Base-by-base conservation (phyloP, 2,888 invertebrate species). In the Petrolisthes cinctipes region DNA sequence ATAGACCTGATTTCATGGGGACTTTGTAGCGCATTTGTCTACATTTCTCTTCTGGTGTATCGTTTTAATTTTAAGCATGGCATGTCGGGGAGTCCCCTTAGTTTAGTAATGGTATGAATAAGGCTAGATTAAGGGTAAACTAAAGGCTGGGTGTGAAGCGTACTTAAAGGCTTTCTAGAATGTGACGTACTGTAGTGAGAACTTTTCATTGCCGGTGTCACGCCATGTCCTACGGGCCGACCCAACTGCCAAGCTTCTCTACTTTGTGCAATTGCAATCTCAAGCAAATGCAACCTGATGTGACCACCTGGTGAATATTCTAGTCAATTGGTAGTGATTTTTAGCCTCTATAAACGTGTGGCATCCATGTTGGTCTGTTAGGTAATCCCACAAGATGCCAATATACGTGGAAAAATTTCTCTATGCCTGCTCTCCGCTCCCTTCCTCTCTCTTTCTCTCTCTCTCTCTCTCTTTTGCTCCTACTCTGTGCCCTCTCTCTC, bases 161-260 rank as follows among this genome's bases (percentile, higher is more conserved):
- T 61, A 23, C 11, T 7, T 2, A 23, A n/a, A 66, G 82, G 37
- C n/a, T 37, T 66, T 82, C 53, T 51, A 17, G 1, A 76, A 86
- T 37, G 9, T 5, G 9, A n/a, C 7, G 51, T 56, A 54, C 17
- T 5, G 57, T 5, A 51, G 61, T 78, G 82, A 56, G 80, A 83
- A 9, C 20, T 54, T 9, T 23, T 53, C n/a, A 17, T 51, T 37
- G 4, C 51, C 11, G 53, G 17, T 23, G 81, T 85, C 79, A 80
- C 82, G 82, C 82, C 78, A 66, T 86, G 86, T 82, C 82, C 82
- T 82, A 82, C 82, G 79, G 79, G 79, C 79, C 75, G 56, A 23
- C 68, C 57, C 68, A 78, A 78, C 82, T 86, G 86, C 86, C 86
- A 86, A 78, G 78, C 78, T 83, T 66, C 56, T 82, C 86, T 82